Percentiles rank a stretch among this genome's conserved stretches.
These are phyloP conservation scores for Vultur gryphus DNA, from an alignment of 2,797 vertebrate genomes.

Conservation along the genomic window DNA sequence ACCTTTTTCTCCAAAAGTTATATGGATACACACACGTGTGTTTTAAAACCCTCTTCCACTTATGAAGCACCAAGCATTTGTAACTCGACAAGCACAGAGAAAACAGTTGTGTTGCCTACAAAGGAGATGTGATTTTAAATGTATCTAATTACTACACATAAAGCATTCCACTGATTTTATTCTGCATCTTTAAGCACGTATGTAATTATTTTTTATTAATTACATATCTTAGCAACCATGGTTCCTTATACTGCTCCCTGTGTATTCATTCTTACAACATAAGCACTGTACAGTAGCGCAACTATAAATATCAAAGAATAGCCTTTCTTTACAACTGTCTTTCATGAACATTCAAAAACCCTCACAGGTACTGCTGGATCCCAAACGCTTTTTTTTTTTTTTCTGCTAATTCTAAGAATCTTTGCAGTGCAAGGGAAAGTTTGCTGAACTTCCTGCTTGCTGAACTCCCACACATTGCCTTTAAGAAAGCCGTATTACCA, in stretches of 20 bases:
- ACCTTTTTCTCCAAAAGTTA: background rate
- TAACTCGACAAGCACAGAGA: background rate
- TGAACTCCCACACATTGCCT: background rate
- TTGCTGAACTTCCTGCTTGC: background rate
- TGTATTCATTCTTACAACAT: background rate
- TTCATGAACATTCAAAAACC: background rate
- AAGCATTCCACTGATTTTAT: background rate
- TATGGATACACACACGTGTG: fast-evolving
- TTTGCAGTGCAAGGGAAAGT: background rate
- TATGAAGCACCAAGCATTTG: background rate
- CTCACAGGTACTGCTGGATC: background rate
- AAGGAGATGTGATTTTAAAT: background rate
- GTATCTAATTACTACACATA: background rate
- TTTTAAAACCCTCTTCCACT: background rate
- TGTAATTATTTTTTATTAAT: background rate
- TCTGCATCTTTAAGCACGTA: background rate
- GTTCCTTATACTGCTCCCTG: background rate
- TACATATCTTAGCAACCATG: background rate
- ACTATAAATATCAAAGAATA: background rate
- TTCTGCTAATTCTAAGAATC: background rate
- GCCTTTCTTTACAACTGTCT: background rate
- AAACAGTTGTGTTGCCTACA: background rate
- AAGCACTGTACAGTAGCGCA: background rate
- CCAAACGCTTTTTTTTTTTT: background rate
- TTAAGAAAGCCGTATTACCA: background rate